Base-by-base conservation (phyloP, 2,113 vertebrate species). In the Gasterosteus nipponicus region DNA sequence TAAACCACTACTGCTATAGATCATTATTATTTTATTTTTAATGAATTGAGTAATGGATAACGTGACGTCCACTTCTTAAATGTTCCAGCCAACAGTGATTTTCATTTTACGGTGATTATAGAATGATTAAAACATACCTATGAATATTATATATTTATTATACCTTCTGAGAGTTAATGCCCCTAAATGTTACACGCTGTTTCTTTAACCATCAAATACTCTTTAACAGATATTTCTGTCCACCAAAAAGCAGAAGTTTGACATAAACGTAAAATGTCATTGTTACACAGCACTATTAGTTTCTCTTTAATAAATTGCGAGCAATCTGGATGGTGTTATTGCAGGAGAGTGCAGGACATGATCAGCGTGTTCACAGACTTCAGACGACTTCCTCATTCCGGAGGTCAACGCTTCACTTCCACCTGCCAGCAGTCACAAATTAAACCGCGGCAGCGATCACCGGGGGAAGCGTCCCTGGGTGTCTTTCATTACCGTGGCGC, bases 301-400 rank as follows among this genome's bases (percentile, higher is more conserved):
- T 39, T 80, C 72, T 72, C 22, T 80, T 78, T 76, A 77, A 77
- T 80, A 75, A 47, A 58, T 75, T 74, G 74, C 79, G 82, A 54
- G 44, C 62, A n/a, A 49, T 78, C 70, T 64, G 47, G 15, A 41
- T 38, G 8, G 9, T 29, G 47, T 58, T 53, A 5, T 39, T 64
- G 4, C 3, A 1, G 10, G 2, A 56, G 31, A 7, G 29, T 16
- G 15, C 12, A n/a, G 54, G 4, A 3, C 67, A 12, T 62, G 38
- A 11, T 42, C 61, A 0, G 46, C 10, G 58, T 10, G 67, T 19
- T 44, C 29, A 11, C 22, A 6, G 39, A 57, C 64, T 42, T 10
- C 26, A 33, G 33, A 68, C 41, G 39, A 31, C 68, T 66, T 75
- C 56, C 67, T 66, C 31, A 6, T 46, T 46, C 8, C 64, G 42